Evolutionary conservation across 2,888 invertebrate genomes (phyloP), one percentile per base, ranked within the genome.

Genomic region (Doris montereyensis): DNA sequence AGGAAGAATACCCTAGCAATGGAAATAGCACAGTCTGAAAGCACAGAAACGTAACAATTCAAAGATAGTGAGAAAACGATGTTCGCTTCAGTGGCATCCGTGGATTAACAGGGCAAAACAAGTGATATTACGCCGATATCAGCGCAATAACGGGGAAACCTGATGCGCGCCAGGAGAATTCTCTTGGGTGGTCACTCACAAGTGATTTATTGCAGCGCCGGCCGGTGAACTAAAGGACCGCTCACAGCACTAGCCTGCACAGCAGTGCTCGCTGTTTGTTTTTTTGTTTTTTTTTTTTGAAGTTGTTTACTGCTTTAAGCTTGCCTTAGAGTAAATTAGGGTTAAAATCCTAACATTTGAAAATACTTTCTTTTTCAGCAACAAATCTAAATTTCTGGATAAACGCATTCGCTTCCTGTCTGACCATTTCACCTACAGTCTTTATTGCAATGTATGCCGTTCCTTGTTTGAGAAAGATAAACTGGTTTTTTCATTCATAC

Each of bases 391-490:
- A 83, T 95, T 95, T 82, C 94, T 98, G 10, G 93, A 93, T 0
- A 93, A 94, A 83, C 93, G 97, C 72, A 92, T 97, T 34, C 91
- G 92, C 35, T 95, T 96, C 90, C 92, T 98, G 79, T 94, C 94
- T 76, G 93, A 94, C 78, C 95, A 95, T 89, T 97, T 97, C 89
- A 97, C 97, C 0, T 96, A 95, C 89, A 96, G 95, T 26, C 93
- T 98, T 0, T 97, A 97, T 89, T 93, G 94, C 34, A 97, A 97
- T 89, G 96, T 97, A 86, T 97, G 97, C 90, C 94, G 97, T 85
- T 97, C 97, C 89, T 92, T 98, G 34, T 97, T 97, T 92, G 97
- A 97, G 92, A 96, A 97, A 94, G 97, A 98, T 91, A 97, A 97
- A 92, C 92, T 97, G 75, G 93, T 97, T 52, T 97, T 97, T 92